Percentiles rank a stretch among this genome's conserved stretches.
These are phyloP conservation scores for Stenichneumon culpator DNA, from an alignment of 2,888 invertebrate genomes.

Conservation along the genomic window DNA sequence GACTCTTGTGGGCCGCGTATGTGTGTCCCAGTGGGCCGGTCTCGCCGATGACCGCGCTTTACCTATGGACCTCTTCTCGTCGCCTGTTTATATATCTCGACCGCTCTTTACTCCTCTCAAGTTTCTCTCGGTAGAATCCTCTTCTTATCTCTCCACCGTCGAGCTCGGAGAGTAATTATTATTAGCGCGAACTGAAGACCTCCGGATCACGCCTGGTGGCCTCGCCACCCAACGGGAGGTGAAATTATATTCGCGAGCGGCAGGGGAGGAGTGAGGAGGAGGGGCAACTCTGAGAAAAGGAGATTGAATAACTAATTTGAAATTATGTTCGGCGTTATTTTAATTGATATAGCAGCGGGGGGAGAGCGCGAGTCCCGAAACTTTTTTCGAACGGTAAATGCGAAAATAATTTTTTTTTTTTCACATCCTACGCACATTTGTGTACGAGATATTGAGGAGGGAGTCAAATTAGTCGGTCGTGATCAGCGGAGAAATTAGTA, in stretches of 20 bases:
- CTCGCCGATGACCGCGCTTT: conserved; percentile 9
- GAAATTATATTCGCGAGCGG: neutral
- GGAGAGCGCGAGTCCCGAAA: too few species aligned
- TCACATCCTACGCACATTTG: too few species aligned
- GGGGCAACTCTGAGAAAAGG: neutral
- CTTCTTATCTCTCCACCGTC: conserved; percentile 33
- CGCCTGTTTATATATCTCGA: conserved; percentile 18
- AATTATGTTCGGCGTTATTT: neutral
- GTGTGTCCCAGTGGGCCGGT: neutral
- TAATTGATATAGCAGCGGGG: neutral
- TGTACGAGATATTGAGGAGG: too few species aligned
- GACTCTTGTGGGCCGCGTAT: neutral
- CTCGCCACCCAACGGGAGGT: neutral
- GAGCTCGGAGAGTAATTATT: conserved; percentile 42
- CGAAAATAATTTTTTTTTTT: too few species aligned
- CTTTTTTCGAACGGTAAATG: too few species aligned
- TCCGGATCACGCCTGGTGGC: conserved; percentile 18
- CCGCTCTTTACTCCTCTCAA: conserved; percentile 23
- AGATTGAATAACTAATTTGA: neutral
- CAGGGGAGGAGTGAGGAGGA: neutral
- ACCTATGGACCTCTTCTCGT: conserved; percentile 30
- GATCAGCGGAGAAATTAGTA: too few species aligned
- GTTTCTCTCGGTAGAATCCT: conserved; percentile 6
- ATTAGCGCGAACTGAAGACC: conserved; percentile 32
- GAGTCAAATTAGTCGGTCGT: too few species aligned